Base-by-base conservation (phyloP, 2,888 invertebrate species). In the Callyntrura guangdongensis region DNA sequence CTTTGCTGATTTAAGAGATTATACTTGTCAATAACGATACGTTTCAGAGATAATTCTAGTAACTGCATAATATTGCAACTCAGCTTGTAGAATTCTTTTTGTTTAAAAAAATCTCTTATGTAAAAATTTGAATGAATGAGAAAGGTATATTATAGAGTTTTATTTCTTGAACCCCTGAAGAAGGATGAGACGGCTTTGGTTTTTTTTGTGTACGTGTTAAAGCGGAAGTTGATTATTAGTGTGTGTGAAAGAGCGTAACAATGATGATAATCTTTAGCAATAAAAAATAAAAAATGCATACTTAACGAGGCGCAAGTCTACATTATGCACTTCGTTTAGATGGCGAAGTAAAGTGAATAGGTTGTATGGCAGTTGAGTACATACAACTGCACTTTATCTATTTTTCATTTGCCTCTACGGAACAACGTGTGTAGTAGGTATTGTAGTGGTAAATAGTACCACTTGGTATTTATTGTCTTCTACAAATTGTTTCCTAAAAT, bases 221-320 rank as follows among this genome's bases (percentile, higher is more conserved):
- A 87, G 27, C 79, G 81, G 87, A 87, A 87, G 56, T 81, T 49
- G 20, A 69, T 87, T 81, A 81, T 87, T 81, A 67, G 69, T 47
- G 53, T 56, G 36, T 67, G 49, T 69, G 53, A 67, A 49, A 79
- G 12, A 12, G 20, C 12, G 47, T 47, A 53, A 49, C 36, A 36
- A 36, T 6, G 49, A 14, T 77, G 72, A 17, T 20, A 64, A 12
- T 45, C 53, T 79, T 53, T 45, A 17, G 36, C 72, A 72, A 45
- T 74, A 45, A 74, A 72, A 72, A 12, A 72, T 36, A 36, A 36
- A 36, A 59, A 59, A 59, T 14, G 17, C 59, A 59, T 59, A n/a
- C 17, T 12, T 59, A 14, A n/a, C 59, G 9, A 59, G 59, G 4
- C 59, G n/a, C 59, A n/a, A 36, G 6, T 36, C 3, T 36, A 36